Base-by-base conservation (phyloP, 2,797 vertebrate species). In the Mormyrops attenuatus region DNA sequence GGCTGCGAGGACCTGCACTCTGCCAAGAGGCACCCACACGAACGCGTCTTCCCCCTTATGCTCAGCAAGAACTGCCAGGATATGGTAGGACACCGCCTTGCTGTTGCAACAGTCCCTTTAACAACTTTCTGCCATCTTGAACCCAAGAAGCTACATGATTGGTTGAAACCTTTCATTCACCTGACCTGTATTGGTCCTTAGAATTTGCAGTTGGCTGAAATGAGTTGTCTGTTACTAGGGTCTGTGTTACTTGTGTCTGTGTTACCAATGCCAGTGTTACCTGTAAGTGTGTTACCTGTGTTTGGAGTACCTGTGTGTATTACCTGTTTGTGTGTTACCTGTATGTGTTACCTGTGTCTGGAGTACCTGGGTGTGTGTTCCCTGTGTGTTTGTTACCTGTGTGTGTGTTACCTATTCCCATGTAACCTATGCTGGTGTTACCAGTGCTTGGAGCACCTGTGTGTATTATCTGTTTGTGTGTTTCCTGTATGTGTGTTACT, bases 31-130 rank as follows among this genome's bases (percentile, higher is more conserved):
- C 88, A 88, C 4, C 13, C 93, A 73, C 91, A 93, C 11, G 94
- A 95, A 13, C 92, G 90, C 34, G 90, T 95, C 88, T 96, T 97
- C 41, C 95, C 95, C 5, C 92, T 96, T 63, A 93, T 96, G 93
- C 91, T 97, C 82, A 96, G 96, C 93, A 96, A 95, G 93, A 95
- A 94, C 30, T 96, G 95, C 90, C 95, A 95, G 30, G 94, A 96
- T 91, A 95, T 94, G 95, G 96, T 96, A 94, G 91, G 77, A 4
- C 26, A 26, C n/a, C 49, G 15, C 15, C 13, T 44, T 89, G 11
- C 41, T 6, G 50, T 53, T 26, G n/a, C n/a, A n/a, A n/a, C n/a
- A n/a, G 26, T 69, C 63, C 26, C 63, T 69, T 13, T 84, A 50
- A 84, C n/a, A n/a, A 4, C 9, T n/a, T 11, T 4, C 20, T 44